Percentiles rank a stretch among this genome's conserved stretches.
Evolutionary conservation across 92 coral and sea anemone genomes (phyloP).

Genomic region (Siderastrea siderea): DNA sequence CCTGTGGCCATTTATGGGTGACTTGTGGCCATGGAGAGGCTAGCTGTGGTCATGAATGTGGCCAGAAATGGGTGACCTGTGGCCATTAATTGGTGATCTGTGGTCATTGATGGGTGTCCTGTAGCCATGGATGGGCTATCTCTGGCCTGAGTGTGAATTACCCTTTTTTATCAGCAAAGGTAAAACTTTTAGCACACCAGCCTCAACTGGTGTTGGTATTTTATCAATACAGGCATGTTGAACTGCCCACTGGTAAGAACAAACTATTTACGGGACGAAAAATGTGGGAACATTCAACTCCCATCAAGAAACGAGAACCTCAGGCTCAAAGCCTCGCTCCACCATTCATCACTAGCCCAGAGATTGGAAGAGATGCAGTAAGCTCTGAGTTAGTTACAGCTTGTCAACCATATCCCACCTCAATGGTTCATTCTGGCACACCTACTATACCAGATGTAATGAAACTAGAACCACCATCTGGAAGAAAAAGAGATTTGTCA

Average conservation of each 20-base stretch:
- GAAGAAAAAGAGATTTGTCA: constrained; percentile 15
- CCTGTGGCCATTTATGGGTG: too few species aligned
- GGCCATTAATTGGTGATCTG: too few species aligned
- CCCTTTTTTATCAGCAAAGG: too few species aligned
- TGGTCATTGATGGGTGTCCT: too few species aligned
- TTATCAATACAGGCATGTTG: neutral
- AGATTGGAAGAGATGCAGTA: neutral
- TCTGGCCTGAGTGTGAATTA: too few species aligned
- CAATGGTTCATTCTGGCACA: neutral
- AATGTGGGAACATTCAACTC: constrained; percentile 53
- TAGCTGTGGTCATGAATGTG: too few species aligned
- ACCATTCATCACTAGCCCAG: neutral
- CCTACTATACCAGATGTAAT: constrained; percentile 2
- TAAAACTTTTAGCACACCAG: too few species aligned
- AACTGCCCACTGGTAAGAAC: constrained; percentile 11
- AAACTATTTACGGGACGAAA: constrained; percentile 32
- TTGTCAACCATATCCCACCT: neutral
- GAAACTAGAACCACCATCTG: neutral
- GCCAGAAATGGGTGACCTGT: too few species aligned
- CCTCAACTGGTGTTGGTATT: too few species aligned
- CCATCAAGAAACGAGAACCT: constrained; percentile 16
- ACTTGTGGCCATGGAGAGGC: too few species aligned
- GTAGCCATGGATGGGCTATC: too few species aligned
- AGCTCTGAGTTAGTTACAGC: neutral
- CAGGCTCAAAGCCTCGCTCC: neutral